These are phyloP conservation scores for Bombylius discolor DNA, from an alignment of 2,888 invertebrate genomes.

Conservation along the genomic window DNA sequence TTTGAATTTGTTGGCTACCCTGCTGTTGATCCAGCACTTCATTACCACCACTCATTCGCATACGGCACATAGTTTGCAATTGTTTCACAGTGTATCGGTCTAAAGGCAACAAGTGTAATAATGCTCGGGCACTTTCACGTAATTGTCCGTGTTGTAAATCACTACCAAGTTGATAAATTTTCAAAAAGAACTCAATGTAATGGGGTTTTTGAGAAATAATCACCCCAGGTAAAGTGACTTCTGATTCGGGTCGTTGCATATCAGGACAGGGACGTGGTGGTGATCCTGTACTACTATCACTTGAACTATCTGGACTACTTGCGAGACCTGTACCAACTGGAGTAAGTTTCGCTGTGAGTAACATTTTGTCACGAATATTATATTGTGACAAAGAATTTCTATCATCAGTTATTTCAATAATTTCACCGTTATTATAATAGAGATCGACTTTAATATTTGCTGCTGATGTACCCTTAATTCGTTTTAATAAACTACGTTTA, in stretches of 20 bases:
- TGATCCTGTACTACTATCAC: conserved; percentile 87
- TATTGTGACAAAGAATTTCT: conserved; percentile 75
- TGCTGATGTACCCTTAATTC: conserved; percentile 41
- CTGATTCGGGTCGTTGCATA: conserved; percentile 67
- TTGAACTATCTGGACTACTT: conserved; percentile 83
- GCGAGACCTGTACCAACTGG: conserved; percentile 57
- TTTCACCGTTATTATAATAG: conserved; percentile 70
- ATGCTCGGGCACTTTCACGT: conserved; percentile 51
- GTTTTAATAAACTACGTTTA: conserved; percentile 56
- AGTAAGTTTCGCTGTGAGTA: conserved; percentile 65
- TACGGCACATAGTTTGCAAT: conserved; percentile 30
- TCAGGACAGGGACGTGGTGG: conserved; percentile 71
- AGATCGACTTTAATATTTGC: conserved; percentile 78
- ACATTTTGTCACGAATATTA: conserved; percentile 77
- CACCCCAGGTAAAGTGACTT: conserved; percentile 82
- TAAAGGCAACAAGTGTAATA: conserved; percentile 32
- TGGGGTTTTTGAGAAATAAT: conserved; percentile 73
- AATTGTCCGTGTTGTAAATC: conserved; percentile 64
- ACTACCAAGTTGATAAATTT: conserved; percentile 79
- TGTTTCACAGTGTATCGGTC: conserved; percentile 38
- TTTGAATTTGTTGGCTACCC: conserved; percentile 2
- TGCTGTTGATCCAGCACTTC: conserved; percentile 8
- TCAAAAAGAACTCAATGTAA: conserved; percentile 68
- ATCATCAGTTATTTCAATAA: conserved; percentile 76
- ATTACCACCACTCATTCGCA: conserved; percentile 6